Base-by-base conservation (phyloP, 2,888 invertebrate species). In the Ophioninae sp. region DNA sequence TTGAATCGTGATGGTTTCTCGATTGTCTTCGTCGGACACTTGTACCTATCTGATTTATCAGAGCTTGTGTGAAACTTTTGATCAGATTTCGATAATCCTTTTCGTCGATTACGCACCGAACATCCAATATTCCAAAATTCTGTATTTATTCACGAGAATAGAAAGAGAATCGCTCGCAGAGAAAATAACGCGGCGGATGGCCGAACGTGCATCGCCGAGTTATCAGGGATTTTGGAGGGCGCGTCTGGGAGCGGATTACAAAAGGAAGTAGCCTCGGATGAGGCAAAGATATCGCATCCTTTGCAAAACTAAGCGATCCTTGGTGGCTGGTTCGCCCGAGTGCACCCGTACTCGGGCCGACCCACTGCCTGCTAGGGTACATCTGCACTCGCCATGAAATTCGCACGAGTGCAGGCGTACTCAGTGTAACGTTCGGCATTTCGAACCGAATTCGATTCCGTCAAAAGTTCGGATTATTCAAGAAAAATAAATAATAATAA, bases 341-440 rank as follows among this genome's bases (percentile, higher is more conserved):
- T 77, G 20, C 77, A 61, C 0, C 7, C 30, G 69, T n/a, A 67
- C 67, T 67, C 67, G 67, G 17, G 41, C 7, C 10, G 8, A 67
- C 8, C 41, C 20, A 17, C 20, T 44, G 20, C 50, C 7, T 21
- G 37, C 44, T 17, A 39, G 59, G 23, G 72, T 79, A 65, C 79
- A 30, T 21, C 13, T 39, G 81, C 56, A 77, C 77, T 39, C 56
- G 8, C 13, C 70, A 23, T 17, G 8, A 39, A 20, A 21, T 13
- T 8, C 61, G 7, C 17, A 13, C 61, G 21, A 67, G 76, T 76
- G 44, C 81, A 59, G 20, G 6, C 23, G 76, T 65, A 76, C 72
- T 64, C 23, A 17, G n/a, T 13, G 21, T 7, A 7, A 61, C 21
- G 56, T 17, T 57, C 39, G 39, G 57, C 13, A 72, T 41, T 39